phyloP scores from a whole-genome alignment of 2,797 vertebrate species.

The Rachycentron canadum region DNA sequence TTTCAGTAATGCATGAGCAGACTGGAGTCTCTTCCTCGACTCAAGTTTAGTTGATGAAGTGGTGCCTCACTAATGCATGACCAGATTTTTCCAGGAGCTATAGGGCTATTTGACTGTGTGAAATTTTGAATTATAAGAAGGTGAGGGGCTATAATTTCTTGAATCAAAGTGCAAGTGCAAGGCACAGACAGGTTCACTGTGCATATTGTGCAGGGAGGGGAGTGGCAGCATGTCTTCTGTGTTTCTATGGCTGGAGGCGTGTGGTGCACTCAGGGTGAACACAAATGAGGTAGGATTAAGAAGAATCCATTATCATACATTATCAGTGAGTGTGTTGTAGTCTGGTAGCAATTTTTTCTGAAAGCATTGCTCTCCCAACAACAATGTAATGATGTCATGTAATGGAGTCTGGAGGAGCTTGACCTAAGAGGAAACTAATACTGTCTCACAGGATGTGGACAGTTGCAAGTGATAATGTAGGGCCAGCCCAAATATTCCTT shows the following conservation, averaged over 20 bases:
- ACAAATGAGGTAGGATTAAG: constrained; percentile 63
- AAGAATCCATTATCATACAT: constrained; percentile 73
- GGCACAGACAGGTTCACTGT: constrained; percentile 25
- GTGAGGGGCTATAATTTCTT: constrained; percentile 29
- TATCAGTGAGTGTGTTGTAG: constrained; percentile 54
- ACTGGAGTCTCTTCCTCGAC: constrained; percentile 34
- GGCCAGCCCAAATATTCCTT: constrained; percentile 1
- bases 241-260: constrained; percentile 57
- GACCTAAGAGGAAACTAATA: constrained; percentile 42
- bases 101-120: constrained; percentile 4
- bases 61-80: constrained; percentile 13
- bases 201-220: constrained; percentile 38
- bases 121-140: constrained; percentile 29
- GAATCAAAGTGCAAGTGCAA: constrained; percentile 44
- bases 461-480: constrained; percentile 13
- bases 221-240: constrained; percentile 43
- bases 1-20: constrained; percentile 52
- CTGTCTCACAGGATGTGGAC: constrained; percentile 17
- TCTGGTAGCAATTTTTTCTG: constrained; percentile 51
- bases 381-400: constrained; percentile 29
- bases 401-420: constrained; percentile 35
- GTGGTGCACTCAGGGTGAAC: constrained; percentile 17
- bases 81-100: constrained; percentile 12
- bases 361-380: constrained; percentile 50
- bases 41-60: constrained; percentile 5